Base-by-base conservation (phyloP, 1,140 invertebrate species). In the Papilio machaon region DNA sequence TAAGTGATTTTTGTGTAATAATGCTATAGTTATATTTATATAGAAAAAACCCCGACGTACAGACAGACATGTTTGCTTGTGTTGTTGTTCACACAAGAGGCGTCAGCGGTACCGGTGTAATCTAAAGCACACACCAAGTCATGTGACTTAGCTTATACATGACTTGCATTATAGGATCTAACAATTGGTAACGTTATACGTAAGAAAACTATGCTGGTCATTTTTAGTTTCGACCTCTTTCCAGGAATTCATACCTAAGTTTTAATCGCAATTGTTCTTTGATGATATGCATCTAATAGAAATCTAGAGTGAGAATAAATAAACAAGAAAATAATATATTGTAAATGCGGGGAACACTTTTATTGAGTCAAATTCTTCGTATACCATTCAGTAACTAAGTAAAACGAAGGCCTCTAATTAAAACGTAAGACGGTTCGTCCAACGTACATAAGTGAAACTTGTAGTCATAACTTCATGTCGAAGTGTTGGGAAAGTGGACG, bases 1-100 rank as follows among this genome's bases (percentile, higher is more conserved):
- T 70, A 35, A 35, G 9, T 64, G 54, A 58, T 38, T 30, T 30
- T 15, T 70, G 30, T 35, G 13, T 70, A 3, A 70, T 70, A 35
- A 70, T 15, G 13, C 3, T 9, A 10, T 52, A 10, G 52, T 17
- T 15, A 35, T 67, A 10, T 67, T 15, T 70, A 30, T 30, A 64
- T 15, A 70, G 13, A 70, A 60, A 60, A 70, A 70, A 70, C 64
- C 64, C 64, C 64, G 30, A 38, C 6, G 64, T 70, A 70, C 64
- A 70, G 13, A 38, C 64, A 70, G 9, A 15, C 15, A 15, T 35
- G 13, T 70, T 35, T 70, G 30, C n/a, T 70, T 35, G 11, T 38
- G 10, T 70, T 70, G 52, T 17, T 54, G 64, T 70, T 70, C 30
- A 35, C 30, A 70, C 64, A 35, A 70, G 64, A 70, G 64, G 13